Percentiles rank a stretch among this genome's conserved stretches.
Conservation (phyloP, 1,140 invertebrate genomes). For the Zaprionus capensis region DNA sequence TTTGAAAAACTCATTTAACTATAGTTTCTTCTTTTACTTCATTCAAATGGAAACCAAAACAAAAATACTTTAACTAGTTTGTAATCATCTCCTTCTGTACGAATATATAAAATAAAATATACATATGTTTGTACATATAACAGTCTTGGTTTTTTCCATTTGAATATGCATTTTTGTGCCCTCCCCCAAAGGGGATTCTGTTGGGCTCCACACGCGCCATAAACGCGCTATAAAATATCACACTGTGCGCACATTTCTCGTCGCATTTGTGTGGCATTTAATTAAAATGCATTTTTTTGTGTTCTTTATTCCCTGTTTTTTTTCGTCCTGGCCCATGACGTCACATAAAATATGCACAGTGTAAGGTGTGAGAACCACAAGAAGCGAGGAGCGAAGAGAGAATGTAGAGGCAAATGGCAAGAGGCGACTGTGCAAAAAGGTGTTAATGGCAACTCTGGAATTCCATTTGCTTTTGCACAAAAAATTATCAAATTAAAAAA, state of each 20-base stretch:
- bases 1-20: too few relatives aligned
- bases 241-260: slow-evolving; percentile 66
- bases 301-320: slow-evolving; percentile 7
- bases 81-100: neutral
- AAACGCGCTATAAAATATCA: slow-evolving; percentile 61
- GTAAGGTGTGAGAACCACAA: neutral
- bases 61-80: neutral
- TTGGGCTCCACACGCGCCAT: neutral
- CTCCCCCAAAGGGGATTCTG: neutral
- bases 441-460: slow-evolving; percentile 81
- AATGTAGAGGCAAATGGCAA: slow-evolving; percentile 31
- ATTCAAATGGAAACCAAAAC: neutral
- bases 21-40: too few relatives aligned
- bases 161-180: neutral
- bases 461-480: slow-evolving; percentile 73
- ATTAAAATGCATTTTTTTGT: slow-evolving; percentile 70
- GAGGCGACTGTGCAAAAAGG: slow-evolving; percentile 66
- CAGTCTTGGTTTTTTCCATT: neutral
- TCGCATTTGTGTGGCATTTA: slow-evolving; percentile 79
- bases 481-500: slow-evolving; percentile 55
- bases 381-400: slow-evolving; percentile 46
- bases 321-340: slow-evolving; percentile 23
- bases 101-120: neutral
- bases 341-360: slow-evolving; percentile 74
- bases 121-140: neutral